These are phyloP conservation scores for Eudasyphora cyanicolor DNA, from an alignment of 2,888 invertebrate genomes.

Conservation along the genomic window DNA sequence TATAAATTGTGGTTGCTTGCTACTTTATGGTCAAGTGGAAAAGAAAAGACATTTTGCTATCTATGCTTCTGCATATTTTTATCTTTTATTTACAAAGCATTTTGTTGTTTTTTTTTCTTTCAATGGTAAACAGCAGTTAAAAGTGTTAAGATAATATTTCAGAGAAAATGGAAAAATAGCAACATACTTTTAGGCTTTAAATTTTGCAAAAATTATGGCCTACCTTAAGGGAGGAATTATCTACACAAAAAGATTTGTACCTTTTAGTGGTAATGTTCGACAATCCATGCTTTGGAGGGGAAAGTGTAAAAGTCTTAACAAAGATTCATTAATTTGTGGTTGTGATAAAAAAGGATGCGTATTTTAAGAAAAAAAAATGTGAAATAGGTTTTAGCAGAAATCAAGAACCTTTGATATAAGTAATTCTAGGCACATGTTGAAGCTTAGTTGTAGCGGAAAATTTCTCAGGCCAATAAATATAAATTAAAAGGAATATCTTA, in stretches of 20 bases:
- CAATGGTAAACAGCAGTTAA: not conserved
- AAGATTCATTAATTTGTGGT: not conserved
- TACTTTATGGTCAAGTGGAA: not conserved
- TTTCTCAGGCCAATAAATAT: too few species aligned
- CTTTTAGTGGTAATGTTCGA: not conserved
- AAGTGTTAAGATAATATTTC: slow-evolving; percentile 1
- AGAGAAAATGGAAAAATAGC: not conserved
- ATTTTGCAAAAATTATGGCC: not conserved
- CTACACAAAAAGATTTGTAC: not conserved
- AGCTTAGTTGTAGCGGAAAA: too few species aligned
- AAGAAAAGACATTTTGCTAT: not conserved
- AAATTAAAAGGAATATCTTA: too few species aligned
- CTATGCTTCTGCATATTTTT: not conserved
- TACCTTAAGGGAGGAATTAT: not conserved
- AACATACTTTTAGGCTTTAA: not conserved
- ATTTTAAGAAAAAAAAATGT: not conserved
- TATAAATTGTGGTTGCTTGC: slow-evolving; percentile 7
- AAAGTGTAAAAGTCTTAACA: not conserved
- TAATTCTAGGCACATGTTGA: too few species aligned
- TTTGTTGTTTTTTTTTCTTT: not conserved
- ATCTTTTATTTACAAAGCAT: slow-evolving; percentile 13
- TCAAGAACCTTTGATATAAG: too few species aligned
- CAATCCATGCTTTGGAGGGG: not conserved
- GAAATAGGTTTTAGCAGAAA: too few species aligned
- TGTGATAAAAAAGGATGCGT: not conserved